These are phyloP conservation scores for Danio aesculapii DNA, from an alignment of 2,797 vertebrate genomes.

Conservation along the genomic window DNA sequence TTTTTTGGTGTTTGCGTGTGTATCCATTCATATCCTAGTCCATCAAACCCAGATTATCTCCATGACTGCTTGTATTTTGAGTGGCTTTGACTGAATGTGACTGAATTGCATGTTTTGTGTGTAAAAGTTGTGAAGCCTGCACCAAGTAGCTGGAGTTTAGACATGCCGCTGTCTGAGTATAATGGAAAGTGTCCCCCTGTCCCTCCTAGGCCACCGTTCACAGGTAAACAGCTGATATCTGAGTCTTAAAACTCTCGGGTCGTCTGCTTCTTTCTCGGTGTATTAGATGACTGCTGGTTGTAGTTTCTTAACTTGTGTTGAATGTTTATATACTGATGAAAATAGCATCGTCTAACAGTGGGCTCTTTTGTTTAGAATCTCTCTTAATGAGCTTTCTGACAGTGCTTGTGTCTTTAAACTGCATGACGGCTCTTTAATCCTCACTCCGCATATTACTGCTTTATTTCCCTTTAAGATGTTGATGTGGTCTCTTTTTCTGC, in stretches of 20 bases:
- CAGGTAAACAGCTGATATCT: constrained; percentile 81
- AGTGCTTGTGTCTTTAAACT: constrained; percentile 51
- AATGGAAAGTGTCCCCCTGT: constrained; percentile 91
- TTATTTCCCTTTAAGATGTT: constrained; percentile 1
- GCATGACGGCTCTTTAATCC: constrained; percentile 43
- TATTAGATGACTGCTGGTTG: background rate
- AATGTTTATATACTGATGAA: constrained; percentile 23
- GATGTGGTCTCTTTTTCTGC: background rate
- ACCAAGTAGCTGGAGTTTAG: constrained; percentile 97
- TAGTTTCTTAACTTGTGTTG: constrained; percentile 13
- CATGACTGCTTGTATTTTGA: background rate
- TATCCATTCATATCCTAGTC: background rate
- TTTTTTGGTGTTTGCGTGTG: background rate
- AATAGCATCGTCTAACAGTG: constrained; percentile 32
- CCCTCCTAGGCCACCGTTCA: constrained; percentile 92
- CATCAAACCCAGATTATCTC: background rate
- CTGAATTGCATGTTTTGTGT: constrained; percentile 68
- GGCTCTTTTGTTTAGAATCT: constrained; percentile 50
- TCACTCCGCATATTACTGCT: constrained; percentile 23
- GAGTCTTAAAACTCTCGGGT: constrained; percentile 63
- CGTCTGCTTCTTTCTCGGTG: constrained; percentile 33
- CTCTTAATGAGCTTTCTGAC: constrained; percentile 42
- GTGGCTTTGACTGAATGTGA: constrained; percentile 19
- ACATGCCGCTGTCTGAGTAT: constrained; percentile 87
- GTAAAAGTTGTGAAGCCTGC: constrained; percentile 88